phyloP scores from a whole-genome alignment of 2,888 invertebrate species.

The Pyralis farinalis region DNA sequence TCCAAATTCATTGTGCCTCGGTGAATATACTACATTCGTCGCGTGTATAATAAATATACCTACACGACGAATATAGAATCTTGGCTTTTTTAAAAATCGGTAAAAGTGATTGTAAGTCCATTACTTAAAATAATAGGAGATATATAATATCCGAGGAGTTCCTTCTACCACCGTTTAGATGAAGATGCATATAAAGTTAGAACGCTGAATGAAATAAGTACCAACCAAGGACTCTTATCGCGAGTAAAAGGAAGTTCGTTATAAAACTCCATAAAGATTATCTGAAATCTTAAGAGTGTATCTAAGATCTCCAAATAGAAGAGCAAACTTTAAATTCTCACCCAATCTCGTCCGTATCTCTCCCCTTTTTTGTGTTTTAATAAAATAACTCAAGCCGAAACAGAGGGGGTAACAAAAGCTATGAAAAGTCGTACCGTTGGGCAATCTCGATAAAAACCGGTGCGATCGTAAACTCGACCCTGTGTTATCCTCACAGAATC shows the following conservation, averaged over 20 bases:
- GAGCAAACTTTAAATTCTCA: conserved; percentile 56
- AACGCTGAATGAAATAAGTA: too few species aligned
- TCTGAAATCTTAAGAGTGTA: conserved; percentile 26
- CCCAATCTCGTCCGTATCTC: conserved; percentile 51
- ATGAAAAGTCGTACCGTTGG: conserved; percentile 50
- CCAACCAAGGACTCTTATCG: too few species aligned
- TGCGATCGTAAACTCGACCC: conserved; percentile 70
- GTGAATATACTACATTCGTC: too few species aligned
- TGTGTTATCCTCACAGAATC: conserved; percentile 60
- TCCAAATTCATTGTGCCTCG: too few species aligned
- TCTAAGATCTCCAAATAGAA: conserved; percentile 37
- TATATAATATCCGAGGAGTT: too few species aligned
- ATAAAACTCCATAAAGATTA: conserved; percentile 1
- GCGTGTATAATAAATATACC: too few species aligned
- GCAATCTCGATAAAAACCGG: conserved; percentile 72
- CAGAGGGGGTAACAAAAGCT: conserved; percentile 52
- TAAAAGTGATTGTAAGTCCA: too few species aligned
- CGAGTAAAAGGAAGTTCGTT: background rate
- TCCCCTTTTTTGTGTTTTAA: conserved; percentile 56
- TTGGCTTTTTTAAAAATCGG: too few species aligned
- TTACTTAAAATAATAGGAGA: too few species aligned
- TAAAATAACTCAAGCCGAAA: conserved; percentile 63
- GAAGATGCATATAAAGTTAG: too few species aligned
- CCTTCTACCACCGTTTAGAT: too few species aligned
- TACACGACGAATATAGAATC: too few species aligned